Percentiles rank a stretch among this genome's conserved stretches.
Conservation (phyloP, 1,140 invertebrate species). For the Glossosoma conforme region DNA sequence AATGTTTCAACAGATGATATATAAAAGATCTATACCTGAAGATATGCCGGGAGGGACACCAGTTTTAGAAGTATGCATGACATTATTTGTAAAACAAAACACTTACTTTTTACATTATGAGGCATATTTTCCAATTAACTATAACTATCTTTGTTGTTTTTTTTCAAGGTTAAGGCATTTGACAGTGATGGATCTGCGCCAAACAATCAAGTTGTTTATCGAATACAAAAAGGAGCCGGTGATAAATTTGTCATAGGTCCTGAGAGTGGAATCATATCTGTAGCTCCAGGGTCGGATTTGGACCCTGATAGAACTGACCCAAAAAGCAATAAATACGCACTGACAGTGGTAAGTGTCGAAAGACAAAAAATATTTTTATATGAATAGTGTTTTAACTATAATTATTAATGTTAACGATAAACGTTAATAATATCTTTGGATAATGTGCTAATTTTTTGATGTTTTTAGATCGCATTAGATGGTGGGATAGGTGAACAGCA, state of each 20-base stretch:
- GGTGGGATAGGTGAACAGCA: conserved; percentile 80
- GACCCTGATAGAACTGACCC: conserved; percentile 84
- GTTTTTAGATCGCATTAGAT: conserved; percentile 65
- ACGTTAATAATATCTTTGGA: background rate
- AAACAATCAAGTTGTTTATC: conserved; percentile 82
- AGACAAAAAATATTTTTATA: too few species aligned
- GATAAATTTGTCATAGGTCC: conserved; percentile 91
- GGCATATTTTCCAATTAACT: background rate
- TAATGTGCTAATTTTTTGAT: background rate
- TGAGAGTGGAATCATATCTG: conserved; percentile 74
- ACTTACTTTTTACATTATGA: background rate
- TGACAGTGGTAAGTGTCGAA: conserved; percentile 55
- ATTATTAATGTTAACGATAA: background rate
- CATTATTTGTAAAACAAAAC: background rate
- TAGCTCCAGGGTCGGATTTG: conserved; percentile 78
- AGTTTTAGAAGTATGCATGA: conserved; percentile 61
- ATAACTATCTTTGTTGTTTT: background rate
- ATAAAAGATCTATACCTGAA: conserved; percentile 75
- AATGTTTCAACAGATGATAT: conserved; percentile 68
- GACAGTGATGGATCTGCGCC: conserved; percentile 82
- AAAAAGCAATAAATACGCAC: conserved; percentile 61
- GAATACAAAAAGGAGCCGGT: conserved; percentile 78
- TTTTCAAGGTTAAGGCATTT: conserved; percentile 64
- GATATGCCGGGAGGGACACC: conserved; percentile 73
- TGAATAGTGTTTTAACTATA: too few species aligned